Evolutionary conservation across 2,797 vertebrate genomes (phyloP).

Genomic region (Syngnathus rostellatus): DNA sequence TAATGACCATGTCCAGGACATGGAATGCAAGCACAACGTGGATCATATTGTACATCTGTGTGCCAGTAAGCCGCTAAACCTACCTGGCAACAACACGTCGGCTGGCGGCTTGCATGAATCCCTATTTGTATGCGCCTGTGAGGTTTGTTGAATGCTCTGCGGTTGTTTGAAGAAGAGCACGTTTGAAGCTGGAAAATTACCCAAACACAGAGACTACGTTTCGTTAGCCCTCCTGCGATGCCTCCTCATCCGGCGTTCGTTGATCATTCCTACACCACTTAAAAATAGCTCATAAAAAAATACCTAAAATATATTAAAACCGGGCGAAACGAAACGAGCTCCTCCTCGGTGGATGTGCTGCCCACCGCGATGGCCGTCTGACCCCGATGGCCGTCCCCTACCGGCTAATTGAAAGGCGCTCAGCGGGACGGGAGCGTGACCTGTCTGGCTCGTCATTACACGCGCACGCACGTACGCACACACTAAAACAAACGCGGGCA

Average conservation of each 20-base stretch:
- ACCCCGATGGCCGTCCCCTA: conserved; percentile 27
- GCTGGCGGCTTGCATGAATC: neutral
- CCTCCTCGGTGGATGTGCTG: conserved; percentile 41
- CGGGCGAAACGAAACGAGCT: neutral
- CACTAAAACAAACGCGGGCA: neutral
- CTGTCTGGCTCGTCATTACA: conserved; percentile 11
- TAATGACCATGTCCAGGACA: neutral
- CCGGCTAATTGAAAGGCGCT: conserved; percentile 52
- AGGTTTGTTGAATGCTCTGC: too few relatives aligned
- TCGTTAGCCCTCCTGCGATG: too few relatives aligned
- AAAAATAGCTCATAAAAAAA: neutral
- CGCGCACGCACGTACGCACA: neutral
- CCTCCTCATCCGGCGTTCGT: too few relatives aligned
- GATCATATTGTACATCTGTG: neutral
- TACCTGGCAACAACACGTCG: neutral
- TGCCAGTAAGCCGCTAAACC: neutral
- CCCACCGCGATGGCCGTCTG: conserved; percentile 35
- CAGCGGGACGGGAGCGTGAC: conserved; percentile 30
- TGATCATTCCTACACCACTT: too few relatives aligned
- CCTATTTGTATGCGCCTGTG: neutral
- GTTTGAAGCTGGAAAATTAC: too few relatives aligned
- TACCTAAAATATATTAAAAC: neutral
- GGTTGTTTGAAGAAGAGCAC: too few relatives aligned
- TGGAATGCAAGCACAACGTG: neutral
- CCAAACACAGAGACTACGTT: too few relatives aligned